A percentile compares a stretch with the other conserved stretches of the same genome.
Evolutionary conservation across 2,113 vertebrate genomes (phyloP).

Genomic region (Jaculus jaculus): DNA sequence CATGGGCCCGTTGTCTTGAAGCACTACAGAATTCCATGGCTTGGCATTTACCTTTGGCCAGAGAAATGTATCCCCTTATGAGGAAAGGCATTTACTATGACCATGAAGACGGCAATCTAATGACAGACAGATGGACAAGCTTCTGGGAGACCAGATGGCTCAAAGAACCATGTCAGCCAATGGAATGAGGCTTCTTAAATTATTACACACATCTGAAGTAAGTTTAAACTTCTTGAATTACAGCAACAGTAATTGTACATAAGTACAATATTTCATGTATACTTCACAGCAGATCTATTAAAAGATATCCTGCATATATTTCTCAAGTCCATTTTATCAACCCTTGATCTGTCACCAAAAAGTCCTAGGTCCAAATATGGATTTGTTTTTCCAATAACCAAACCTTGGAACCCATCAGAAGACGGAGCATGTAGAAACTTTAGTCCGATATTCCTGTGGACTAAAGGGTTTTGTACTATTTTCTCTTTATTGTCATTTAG

Average conservation of each 20-base stretch:
- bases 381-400: neutral
- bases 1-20: no score
- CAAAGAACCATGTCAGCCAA: no score
- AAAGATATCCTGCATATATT: neutral
- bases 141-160: no score
- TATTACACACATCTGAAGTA: neutral
- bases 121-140: no score
- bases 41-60: no score
- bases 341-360: conserved; percentile 20
- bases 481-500: conserved; percentile 39
- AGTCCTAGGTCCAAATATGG: neutral
- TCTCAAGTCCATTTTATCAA: neutral
- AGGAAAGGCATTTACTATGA: no score
- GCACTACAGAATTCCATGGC: no score
- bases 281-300: neutral
- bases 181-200: neutral
- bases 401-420: neutral
- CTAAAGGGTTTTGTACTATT: neutral
- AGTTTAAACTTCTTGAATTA: neutral
- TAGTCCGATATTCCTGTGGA: neutral
- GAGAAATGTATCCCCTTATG: no score
- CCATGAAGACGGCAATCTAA: no score
- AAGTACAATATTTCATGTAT: neutral
- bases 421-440: neutral
- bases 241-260: neutral